Conservation (phyloP, 2,888 invertebrate genomes). For the Noctua fimbriata region DNA sequence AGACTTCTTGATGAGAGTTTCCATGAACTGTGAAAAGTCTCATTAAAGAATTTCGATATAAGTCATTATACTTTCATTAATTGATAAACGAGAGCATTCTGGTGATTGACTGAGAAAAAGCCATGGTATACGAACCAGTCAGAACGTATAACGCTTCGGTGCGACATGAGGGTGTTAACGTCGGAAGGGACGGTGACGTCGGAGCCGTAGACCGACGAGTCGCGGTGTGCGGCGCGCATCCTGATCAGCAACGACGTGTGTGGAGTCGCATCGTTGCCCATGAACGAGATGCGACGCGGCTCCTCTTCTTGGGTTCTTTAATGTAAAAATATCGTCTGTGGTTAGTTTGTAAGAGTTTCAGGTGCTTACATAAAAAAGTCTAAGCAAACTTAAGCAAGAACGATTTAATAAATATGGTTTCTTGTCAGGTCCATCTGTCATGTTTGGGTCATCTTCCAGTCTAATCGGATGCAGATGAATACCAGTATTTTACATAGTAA, state of each 20-base stretch:
- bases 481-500: background rate
- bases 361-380: background rate
- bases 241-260: slow-evolving; percentile 74
- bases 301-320: slow-evolving; percentile 73
- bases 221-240: slow-evolving; percentile 66
- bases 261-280: slow-evolving; percentile 78
- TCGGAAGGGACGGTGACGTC: slow-evolving; percentile 39
- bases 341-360: background rate
- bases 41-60: background rate
- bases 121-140: slow-evolving; percentile 63
- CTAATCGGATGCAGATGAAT: background rate
- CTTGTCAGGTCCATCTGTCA: background rate
- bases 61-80: background rate
- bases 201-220: slow-evolving; percentile 57
- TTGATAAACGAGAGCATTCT: background rate
- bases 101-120: background rate
- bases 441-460: background rate
- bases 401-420: background rate
- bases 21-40: background rate
- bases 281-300: slow-evolving; percentile 81
- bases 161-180: slow-evolving; percentile 66
- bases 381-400: background rate
- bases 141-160: slow-evolving; percentile 68
- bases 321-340: slow-evolving; percentile 38
- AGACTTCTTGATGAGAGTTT: background rate